Evolutionary conservation across 1,140 invertebrate species (phyloP), one percentile per base, ranked within the genome.

Genomic region (Pemphigus obesinymphae): DNA sequence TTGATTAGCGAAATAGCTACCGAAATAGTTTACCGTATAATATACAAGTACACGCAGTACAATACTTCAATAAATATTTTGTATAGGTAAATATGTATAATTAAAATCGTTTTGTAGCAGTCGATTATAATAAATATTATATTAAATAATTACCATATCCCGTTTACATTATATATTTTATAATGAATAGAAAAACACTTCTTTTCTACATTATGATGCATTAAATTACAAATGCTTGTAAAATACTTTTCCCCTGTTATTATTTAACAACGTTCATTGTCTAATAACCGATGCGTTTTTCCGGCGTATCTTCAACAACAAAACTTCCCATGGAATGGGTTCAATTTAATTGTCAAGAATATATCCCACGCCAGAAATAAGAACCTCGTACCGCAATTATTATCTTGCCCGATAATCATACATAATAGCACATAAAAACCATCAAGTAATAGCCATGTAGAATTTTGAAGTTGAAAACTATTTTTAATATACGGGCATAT

Each of bases 271-370:
- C 45, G 55, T 61, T 80, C 76, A 80, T 80, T 80, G 76, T 80
- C 26, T 80, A 45, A 0, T 20, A 55, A n/a, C 55, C 31, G 50
- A 76, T 63, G 76, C n/a, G 20, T 75, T 55, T 58, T 61, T 20
- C n/a, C 55, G 15, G 17, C 11, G 5, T 23, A 20, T 3, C 53
- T 40, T 40, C 20, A 34, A 61, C 11, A 61, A 34, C 20, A 80
- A 63, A 63, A 80, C 17, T 80, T 80, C 76, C 26, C 76, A 80
- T 80, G 76, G 37, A 45, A 31, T n/a, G 15, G 26, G 26, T 43
- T 61, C 37, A 80, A 80, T 80, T 80, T 80, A 45, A 80, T 80
- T 80, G 76, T 80, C 76, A 58, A 61, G 23, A 43, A 78, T 43
- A 68, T 23, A 80, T 80, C 76, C 55, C 76, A 80, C 76, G 76